phyloP scores from a whole-genome alignment of 2,113 vertebrate species.

The Elgaria multicarinata region DNA sequence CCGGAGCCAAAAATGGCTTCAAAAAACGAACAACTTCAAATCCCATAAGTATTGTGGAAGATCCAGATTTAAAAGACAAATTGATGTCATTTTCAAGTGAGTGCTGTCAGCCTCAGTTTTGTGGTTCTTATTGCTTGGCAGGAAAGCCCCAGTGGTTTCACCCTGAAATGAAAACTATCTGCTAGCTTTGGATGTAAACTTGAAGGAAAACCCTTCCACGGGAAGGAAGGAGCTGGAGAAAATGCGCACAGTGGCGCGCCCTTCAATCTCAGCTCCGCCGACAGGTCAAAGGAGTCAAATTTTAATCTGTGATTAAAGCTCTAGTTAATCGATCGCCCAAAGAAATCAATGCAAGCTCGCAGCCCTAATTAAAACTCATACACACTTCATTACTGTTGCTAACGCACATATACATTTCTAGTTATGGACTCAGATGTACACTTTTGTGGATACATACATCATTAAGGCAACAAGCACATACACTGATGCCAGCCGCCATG shows the following conservation, averaged over 20 bases:
- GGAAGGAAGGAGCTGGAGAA: neutral
- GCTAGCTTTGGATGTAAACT: neutral
- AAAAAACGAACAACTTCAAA: neutral
- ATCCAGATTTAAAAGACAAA: conserved; percentile 10
- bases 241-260: too few relatives aligned
- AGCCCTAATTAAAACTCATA: neutral
- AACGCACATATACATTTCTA: neutral
- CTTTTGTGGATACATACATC: neutral
- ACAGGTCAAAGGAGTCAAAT: neutral
- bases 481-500: neutral
- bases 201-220: neutral
- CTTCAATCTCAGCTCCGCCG: neutral
- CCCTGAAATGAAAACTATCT: neutral
- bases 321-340: neutral
- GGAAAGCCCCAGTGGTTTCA: neutral
- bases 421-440: neutral
- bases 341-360: neutral
- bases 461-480: neutral
- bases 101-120: neutral
- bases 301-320: neutral
- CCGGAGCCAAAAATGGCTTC: neutral
- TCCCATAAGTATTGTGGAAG: neutral
- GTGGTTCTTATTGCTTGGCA: neutral
- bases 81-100: neutral
- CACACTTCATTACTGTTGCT: neutral